These are phyloP conservation scores for Mormyrus lacerda DNA, from an alignment of 2,113 vertebrate species.

Conservation along the genomic window DNA sequence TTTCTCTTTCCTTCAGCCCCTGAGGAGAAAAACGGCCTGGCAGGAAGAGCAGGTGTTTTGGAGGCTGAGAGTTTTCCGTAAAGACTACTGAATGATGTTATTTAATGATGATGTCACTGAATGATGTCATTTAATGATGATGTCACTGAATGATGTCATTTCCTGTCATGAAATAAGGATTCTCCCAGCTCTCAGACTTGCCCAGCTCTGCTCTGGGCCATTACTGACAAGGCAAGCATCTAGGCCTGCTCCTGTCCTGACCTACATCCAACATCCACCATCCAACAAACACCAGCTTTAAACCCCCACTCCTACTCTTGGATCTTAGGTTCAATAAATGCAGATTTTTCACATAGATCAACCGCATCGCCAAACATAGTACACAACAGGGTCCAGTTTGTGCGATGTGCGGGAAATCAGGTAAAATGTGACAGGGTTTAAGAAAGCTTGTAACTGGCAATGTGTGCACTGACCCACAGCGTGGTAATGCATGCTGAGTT, in stretches of 20 bases:
- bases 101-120: too few species aligned
- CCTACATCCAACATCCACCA: conserved; percentile 2
- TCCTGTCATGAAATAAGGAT: conserved; percentile 43
- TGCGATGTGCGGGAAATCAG: neutral
- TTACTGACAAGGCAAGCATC: conserved; percentile 36
- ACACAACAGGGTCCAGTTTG: conserved; percentile 9
- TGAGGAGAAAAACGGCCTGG: conserved; percentile 46
- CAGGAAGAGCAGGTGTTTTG: conserved; percentile 54
- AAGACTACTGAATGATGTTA: conserved; percentile 57
- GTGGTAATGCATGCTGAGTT: neutral
- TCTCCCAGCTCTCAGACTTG: conserved; percentile 43
- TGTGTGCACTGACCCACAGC: neutral
- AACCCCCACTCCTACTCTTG: neutral
- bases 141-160: conserved; percentile 55
- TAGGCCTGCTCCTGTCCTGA: conserved; percentile 23
- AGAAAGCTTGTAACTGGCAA: neutral
- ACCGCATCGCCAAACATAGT: neutral
- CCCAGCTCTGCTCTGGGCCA: conserved; percentile 43
- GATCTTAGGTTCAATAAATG: neutral
- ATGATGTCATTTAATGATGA: too few species aligned
- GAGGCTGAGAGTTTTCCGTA: conserved; percentile 38
- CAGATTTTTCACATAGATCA: neutral
- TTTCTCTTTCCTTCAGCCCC: conserved; percentile 39
- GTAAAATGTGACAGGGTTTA: neutral
- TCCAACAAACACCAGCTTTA: conserved; percentile 20